Conservation (phyloP, 2,113 vertebrate species). For the Trematomus loennbergii region DNA sequence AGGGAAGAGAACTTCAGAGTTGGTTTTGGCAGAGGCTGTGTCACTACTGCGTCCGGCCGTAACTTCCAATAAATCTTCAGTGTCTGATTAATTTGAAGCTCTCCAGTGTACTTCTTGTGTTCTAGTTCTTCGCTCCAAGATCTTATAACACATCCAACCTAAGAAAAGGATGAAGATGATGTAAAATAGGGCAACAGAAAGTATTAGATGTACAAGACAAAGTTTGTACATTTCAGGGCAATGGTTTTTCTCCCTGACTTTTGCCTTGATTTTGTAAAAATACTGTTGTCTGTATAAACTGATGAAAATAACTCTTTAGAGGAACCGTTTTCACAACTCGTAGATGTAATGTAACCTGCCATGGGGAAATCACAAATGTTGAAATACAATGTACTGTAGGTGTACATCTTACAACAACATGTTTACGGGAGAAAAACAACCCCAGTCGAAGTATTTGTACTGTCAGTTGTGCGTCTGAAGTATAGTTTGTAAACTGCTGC, state of each 20-base stretch:
- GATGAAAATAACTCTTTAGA: neutral
- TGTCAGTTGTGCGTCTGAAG: neutral
- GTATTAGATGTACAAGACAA: neutral
- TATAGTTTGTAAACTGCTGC: conserved; percentile 1
- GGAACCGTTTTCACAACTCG: neutral
- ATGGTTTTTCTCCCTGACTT: too few species aligned
- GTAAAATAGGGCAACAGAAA: neutral
- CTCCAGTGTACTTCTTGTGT: too few species aligned
- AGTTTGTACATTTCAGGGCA: neutral
- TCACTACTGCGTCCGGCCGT: too few species aligned
- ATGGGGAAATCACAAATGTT: too few species aligned
- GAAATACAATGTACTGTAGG: too few species aligned
- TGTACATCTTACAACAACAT: neutral
- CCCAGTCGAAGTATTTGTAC: neutral
- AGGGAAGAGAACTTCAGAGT: too few species aligned
- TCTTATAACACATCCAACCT: neutral
- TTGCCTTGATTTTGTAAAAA: neutral
- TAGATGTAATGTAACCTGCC: neutral
- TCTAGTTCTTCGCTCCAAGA: too few species aligned
- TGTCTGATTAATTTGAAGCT: too few species aligned
- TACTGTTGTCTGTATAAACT: neutral
- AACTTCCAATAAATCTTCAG: too few species aligned
- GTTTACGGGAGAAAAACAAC: neutral
- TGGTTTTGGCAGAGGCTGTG: too few species aligned
- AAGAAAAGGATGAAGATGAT: neutral